Evolutionary conservation across 2,113 vertebrate species (phyloP).

Genomic region (Chloropsis hardwickii): DNA sequence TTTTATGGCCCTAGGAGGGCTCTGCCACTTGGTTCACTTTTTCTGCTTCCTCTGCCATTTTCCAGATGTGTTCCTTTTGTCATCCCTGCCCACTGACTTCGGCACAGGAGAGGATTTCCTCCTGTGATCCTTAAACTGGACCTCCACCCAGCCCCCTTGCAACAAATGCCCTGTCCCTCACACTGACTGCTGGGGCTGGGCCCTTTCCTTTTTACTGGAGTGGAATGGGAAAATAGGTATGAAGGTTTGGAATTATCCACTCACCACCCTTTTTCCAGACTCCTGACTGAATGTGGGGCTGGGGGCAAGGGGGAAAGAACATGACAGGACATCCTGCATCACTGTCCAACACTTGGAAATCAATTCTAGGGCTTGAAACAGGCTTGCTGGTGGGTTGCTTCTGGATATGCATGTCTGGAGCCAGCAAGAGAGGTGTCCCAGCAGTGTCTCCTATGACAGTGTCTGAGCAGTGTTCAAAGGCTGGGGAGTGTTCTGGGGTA

Average conservation of each 20-base stretch:
- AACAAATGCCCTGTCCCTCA: not conserved
- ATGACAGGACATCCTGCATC: not conserved
- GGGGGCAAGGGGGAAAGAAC: not conserved
- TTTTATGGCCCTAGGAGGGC: not conserved
- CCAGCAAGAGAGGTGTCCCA: not conserved
- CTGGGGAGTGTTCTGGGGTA: not conserved
- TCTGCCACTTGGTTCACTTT: not conserved
- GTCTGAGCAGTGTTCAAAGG: not conserved
- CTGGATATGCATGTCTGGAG: not conserved
- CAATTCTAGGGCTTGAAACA: not conserved
- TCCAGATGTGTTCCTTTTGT: not conserved
- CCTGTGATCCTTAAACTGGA: not conserved
- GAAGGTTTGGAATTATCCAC: not conserved
- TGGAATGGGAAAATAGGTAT: not conserved
- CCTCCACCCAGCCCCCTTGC: not conserved
- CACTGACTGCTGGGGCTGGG: not conserved
- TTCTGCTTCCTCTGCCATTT: not conserved
- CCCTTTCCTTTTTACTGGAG: not conserved
- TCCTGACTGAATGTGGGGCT: not conserved
- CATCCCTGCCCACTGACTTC: not conserved
- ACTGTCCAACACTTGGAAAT: not conserved
- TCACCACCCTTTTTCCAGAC: not conserved
- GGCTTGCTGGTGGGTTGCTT: not conserved
- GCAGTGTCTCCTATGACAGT: not conserved
- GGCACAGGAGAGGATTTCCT: not conserved